A percentile compares a stretch with the other conserved stretches of the same genome.
These are phyloP conservation scores for Oophaga pumilio DNA, from an alignment of 2,113 vertebrate species.

Conservation along the genomic window DNA sequence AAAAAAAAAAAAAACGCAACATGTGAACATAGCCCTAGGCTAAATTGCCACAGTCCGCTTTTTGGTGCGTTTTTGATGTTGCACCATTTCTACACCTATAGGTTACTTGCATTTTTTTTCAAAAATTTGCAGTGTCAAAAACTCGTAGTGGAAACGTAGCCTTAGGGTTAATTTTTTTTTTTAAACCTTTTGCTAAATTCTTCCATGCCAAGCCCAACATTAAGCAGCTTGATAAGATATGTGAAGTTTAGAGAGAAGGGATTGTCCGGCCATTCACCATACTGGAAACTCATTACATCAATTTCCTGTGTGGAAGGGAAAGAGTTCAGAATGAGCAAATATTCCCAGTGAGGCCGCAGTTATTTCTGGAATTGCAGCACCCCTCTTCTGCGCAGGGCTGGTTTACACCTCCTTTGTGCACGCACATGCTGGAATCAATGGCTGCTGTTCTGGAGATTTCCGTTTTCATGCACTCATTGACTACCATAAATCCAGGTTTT, in stretches of 20 bases:
- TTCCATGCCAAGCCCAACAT: constrained; percentile 16
- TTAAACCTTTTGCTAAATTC: not conserved
- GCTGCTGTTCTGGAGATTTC: not conserved
- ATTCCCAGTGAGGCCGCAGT: constrained; percentile 60
- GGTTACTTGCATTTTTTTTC: no score
- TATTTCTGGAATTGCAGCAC: constrained; percentile 60
- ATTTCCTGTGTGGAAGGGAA: constrained; percentile 60
- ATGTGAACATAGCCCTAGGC: no score
- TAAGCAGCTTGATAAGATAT: not conserved
- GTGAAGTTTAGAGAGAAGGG: not conserved
- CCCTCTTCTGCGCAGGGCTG: not conserved
- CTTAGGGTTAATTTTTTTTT: not conserved
- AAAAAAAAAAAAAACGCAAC: no score
- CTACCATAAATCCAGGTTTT: not conserved
- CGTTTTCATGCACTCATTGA: not conserved
- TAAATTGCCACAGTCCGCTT: no score
- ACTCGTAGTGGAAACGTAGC: no score
- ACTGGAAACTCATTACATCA: constrained; percentile 60
- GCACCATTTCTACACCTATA: no score
- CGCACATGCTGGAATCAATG: not conserved
- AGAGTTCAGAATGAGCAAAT: constrained; percentile 57
- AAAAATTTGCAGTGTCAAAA: no score
- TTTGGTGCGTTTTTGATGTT: no score
- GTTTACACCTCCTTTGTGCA: not conserved
- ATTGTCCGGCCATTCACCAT: constrained; percentile 38